Conservation (phyloP, 2,888 invertebrate species). For the Stegana nigrithorax region DNA sequence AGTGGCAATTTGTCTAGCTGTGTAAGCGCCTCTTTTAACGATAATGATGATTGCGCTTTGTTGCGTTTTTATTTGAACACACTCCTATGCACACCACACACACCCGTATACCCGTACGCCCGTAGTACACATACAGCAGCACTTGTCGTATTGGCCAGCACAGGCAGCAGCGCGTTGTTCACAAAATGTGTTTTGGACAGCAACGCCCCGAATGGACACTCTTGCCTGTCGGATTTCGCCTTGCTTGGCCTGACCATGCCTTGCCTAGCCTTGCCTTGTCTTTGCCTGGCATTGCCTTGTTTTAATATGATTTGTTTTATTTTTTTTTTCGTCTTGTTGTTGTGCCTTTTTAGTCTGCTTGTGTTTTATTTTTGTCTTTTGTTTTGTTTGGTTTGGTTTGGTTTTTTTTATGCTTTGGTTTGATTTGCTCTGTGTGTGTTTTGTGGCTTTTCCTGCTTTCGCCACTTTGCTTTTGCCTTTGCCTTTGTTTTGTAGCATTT, state of each 20-base stretch:
- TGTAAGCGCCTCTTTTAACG: conserved; percentile 61
- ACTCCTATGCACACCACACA: conserved; percentile 25
- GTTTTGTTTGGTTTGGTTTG: too few species aligned
- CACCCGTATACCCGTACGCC: conserved; percentile 12
- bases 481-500: too few species aligned
- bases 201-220: background rate
- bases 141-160: background rate
- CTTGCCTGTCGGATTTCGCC: background rate
- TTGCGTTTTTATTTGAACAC: conserved; percentile 57
- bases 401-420: too few species aligned
- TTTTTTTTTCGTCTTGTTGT: background rate
- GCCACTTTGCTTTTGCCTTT: background rate
- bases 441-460: background rate
- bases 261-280: too few species aligned
- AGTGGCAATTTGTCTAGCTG: conserved; percentile 63
- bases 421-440: too few species aligned
- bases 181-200: too few species aligned
- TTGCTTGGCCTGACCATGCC: background rate
- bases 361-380: background rate
- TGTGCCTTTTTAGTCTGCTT: background rate
- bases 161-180: too few species aligned
- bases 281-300: too few species aligned
- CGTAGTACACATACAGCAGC: conserved; percentile 1
- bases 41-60: conserved; percentile 61
- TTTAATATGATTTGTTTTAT: too few species aligned